phyloP scores from a whole-genome alignment of 2,888 invertebrate genomes.

The Dendrolimus pini region DNA sequence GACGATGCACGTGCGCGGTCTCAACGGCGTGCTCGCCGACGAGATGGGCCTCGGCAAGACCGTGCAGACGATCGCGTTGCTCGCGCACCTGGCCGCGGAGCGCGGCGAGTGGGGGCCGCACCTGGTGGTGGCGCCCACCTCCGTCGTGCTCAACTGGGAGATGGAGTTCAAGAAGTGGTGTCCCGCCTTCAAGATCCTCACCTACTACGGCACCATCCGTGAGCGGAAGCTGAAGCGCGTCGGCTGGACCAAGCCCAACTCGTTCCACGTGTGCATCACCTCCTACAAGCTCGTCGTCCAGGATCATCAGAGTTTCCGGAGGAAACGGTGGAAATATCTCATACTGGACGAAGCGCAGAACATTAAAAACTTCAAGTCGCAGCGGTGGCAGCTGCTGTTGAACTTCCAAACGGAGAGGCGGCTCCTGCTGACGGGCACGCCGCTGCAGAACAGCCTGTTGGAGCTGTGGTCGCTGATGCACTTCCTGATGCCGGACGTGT shows the following conservation, averaged over 20 bases:
- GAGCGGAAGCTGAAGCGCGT: conserved; percentile 94
- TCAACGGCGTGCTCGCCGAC: conserved; percentile 97
- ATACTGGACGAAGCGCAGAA: conserved; percentile 99
- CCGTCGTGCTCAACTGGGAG: conserved; percentile 99
- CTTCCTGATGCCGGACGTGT: conserved; percentile 98
- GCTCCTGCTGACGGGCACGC: conserved; percentile 94
- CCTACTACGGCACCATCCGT: conserved; percentile 97
- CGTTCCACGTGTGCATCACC: conserved; percentile 98
- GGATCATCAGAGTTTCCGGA: conserved; percentile 97
- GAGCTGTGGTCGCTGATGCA: conserved; percentile 99
- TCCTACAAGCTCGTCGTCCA: conserved; percentile 98
- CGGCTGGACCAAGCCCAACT: conserved; percentile 99
- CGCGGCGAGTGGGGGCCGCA: conserved; percentile 98
- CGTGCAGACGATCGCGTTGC: conserved; percentile 95
- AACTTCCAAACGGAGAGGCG: conserved; percentile 97
- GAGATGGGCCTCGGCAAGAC: conserved; percentile 99
- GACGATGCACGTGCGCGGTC: conserved; percentile 94
- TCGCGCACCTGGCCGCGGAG: conserved; percentile 96
- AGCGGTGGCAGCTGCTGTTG: conserved; percentile 97
- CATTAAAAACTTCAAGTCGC: conserved; percentile 99
- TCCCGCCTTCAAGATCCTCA: conserved; percentile 98
- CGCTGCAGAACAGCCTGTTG: conserved; percentile 96
- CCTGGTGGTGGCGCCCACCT: conserved; percentile 98
- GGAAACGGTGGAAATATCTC: conserved; percentile 98
- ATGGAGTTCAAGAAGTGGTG: conserved; percentile 99